Conservation (phyloP, 2,113 vertebrate genomes). For the Rhea americana region DNA sequence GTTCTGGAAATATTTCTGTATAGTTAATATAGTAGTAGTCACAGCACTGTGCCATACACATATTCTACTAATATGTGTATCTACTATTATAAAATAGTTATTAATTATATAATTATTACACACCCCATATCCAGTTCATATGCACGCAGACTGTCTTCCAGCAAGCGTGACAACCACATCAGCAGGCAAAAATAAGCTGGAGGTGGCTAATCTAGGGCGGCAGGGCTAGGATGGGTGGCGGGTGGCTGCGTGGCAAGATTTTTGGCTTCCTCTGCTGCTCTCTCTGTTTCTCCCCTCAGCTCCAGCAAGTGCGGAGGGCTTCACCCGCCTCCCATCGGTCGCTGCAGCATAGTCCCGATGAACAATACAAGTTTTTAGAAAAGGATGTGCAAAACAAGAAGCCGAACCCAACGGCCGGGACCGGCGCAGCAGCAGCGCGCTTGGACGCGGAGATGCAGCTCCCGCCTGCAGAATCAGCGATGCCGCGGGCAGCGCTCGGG, state of each 20-base stretch:
- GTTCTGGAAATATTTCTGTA: background rate
- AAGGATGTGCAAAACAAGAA: background rate
- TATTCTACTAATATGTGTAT: no score
- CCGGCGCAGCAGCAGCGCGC: background rate
- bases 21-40: background rate
- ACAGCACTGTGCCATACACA: no score
- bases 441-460: background rate
- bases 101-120: background rate
- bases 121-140: background rate
- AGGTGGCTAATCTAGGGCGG: no score
- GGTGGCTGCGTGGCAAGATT: no score
- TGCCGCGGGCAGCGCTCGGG: background rate
- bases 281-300: no score
- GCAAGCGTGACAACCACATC: background rate
- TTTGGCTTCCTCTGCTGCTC: no score
- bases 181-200: background rate
- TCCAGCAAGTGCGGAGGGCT: no score
- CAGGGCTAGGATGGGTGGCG: no score
- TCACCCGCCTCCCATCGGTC: no score
- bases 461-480: accelerated
- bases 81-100: background rate
- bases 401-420: background rate
- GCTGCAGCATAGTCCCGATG: background rate
- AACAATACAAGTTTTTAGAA: background rate
- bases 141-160: accelerated